Conservation (phyloP, 2,888 invertebrate species). For the Thymelicus lineola region DNA sequence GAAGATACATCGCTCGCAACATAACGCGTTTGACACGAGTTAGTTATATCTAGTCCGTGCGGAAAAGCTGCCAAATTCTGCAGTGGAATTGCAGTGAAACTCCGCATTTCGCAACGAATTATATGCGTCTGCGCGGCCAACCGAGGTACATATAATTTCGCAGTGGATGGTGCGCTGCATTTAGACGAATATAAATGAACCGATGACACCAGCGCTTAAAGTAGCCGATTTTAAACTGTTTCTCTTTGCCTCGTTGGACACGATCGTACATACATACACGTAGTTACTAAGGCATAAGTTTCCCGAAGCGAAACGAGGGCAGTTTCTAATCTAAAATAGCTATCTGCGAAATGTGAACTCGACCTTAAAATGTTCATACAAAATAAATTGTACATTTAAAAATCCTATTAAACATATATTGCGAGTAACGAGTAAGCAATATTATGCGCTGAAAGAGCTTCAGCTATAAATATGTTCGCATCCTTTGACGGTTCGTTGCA, state of each 20-base stretch:
- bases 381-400: not conserved
- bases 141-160: too few relatives aligned
- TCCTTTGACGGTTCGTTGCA: slow-evolving; percentile 41
- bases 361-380: not conserved
- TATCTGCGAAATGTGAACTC: not conserved
- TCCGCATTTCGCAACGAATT: not conserved
- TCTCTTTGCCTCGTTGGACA: too few relatives aligned
- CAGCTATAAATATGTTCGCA: slow-evolving; percentile 39
- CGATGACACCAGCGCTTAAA: too few relatives aligned
- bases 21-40: not conserved
- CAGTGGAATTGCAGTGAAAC: not conserved
- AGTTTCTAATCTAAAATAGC: too few relatives aligned
- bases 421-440: slow-evolving; percentile 27
- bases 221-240: too few relatives aligned
- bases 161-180: too few relatives aligned
- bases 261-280: too few relatives aligned
- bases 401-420: slow-evolving; percentile 21
- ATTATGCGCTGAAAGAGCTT: slow-evolving; percentile 21
- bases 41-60: not conserved
- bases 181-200: too few relatives aligned
- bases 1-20: not conserved
- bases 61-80: slow-evolving; percentile 1
- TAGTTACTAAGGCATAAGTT: too few relatives aligned
- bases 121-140: too few relatives aligned
- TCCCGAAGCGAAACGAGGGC: too few relatives aligned